phyloP scores from a whole-genome alignment of 2,797 vertebrate species.

The Tapera naevia region DNA sequence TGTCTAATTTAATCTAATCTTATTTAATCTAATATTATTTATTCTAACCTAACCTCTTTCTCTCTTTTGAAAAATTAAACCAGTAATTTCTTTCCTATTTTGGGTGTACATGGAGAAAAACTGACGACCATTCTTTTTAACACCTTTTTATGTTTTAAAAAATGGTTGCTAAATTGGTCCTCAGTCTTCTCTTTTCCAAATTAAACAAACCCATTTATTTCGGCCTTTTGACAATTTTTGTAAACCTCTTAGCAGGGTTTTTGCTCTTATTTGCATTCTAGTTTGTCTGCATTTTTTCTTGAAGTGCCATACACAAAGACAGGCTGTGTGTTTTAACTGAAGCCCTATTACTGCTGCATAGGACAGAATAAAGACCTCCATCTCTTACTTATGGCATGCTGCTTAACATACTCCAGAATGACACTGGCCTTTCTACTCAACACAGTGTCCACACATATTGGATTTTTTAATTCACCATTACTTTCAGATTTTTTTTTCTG shows the following conservation, averaged over 20 bases:
- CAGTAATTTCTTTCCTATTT: not conserved
- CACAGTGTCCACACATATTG: not conserved
- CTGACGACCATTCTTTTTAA: not conserved
- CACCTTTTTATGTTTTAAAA: not conserved
- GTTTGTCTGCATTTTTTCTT: not conserved
- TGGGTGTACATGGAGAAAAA: not conserved
- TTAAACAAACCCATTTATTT: not conserved
- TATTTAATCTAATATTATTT: not conserved
- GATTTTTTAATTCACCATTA: not conserved
- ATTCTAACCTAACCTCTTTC: not conserved
- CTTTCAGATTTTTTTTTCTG: not conserved
- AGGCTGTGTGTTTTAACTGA: not conserved
- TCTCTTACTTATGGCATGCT: not conserved
- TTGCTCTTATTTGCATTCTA: not conserved
- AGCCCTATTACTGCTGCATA: not conserved
- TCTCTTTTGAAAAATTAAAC: not conserved
- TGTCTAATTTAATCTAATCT: not conserved
- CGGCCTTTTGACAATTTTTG: not conserved
- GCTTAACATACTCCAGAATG: not conserved
- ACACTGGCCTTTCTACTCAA: not conserved
- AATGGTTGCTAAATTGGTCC: not conserved
- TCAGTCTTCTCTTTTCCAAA: not conserved
- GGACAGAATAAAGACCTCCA: not conserved
- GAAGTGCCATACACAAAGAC: not conserved
- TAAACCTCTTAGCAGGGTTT: not conserved